Evolutionary conservation across 2,797 vertebrate species (phyloP), one percentile per base, ranked within the genome.

Genomic region (Gymnodraco acuticeps): DNA sequence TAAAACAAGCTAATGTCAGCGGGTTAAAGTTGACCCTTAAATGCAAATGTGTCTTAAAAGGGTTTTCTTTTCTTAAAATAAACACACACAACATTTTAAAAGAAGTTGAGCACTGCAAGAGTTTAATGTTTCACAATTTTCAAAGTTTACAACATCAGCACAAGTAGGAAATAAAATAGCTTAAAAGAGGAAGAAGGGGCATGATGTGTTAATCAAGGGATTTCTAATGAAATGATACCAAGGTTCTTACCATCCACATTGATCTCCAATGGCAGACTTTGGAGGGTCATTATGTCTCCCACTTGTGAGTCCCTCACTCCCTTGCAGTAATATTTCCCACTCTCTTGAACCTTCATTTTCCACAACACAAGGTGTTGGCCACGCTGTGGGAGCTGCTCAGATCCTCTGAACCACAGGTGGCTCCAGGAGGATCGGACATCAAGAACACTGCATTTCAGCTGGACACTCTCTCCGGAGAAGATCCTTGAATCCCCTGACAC

Each of bases 251-350:
- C 91, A 52, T 92, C 89, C 55, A 95, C 89, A 0, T 31, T 23
- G 59, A 95, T 79, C 19, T 82, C 61, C 20, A 91, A 10, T 0
- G 92, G 89, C 6, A 77, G 50, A 64, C 95, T 95, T 41, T 31
- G 3, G 9, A 9, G 46, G 11, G 86, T 89, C 0, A 23, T 5
- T 7, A 73, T 45, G 3, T 65, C 9, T 68, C 69, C 82, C 17
- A 87, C 16, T 0, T 0, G 0, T 0, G 89, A 72, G 1, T 77
- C 17, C 53, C 78, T 89, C 43, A 50, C 3, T 48, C 90, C 93
- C 80, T 85, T 70, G 69, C 95, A 95, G 74, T 61, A 85, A 78
- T 69, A 93, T 10, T 73, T 81, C 10, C 93, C 94, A 41, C 83
- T 82, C 0, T 92, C 64, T 38, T 41, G 46, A 15, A 83, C 11